A percentile compares a stretch with the other conserved stretches of the same genome.
Conservation (phyloP, 1,140 invertebrate species). For the Bemisia tabaci region DNA sequence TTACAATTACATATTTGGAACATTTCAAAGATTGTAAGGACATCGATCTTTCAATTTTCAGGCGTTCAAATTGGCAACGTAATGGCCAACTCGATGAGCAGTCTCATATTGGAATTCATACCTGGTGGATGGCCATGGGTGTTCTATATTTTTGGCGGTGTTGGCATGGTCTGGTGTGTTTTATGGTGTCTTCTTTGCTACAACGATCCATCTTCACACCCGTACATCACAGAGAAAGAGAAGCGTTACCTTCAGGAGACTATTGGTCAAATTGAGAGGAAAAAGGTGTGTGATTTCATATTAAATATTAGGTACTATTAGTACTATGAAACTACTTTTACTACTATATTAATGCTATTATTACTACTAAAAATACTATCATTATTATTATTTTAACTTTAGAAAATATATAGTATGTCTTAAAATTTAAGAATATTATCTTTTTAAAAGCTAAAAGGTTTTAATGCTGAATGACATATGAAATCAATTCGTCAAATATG, state of each 20-base stretch:
- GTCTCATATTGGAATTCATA: conserved; percentile 46
- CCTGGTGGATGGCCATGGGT: conserved; percentile 54
- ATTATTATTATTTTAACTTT: too few species aligned
- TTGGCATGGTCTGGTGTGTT: conserved; percentile 57
- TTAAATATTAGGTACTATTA: too few species aligned
- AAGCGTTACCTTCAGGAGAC: conserved; percentile 47
- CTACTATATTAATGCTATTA: too few species aligned
- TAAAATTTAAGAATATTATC: too few species aligned
- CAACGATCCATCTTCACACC: conserved; percentile 64
- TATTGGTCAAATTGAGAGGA: conserved; percentile 20
- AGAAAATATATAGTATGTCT: too few species aligned
- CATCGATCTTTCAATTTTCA: conserved; percentile 12
- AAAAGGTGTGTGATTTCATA: conserved; percentile 21
- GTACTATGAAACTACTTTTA: too few species aligned
- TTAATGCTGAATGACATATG: too few species aligned
- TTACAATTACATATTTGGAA: too few species aligned
- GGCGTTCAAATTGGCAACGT: conserved; percentile 47
- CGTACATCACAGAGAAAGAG: conserved; percentile 67
- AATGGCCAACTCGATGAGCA: conserved; percentile 53
- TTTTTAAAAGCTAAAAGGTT: too few species aligned
- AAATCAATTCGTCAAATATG: too few species aligned
- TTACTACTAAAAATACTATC: too few species aligned
- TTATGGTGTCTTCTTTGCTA: conserved; percentile 57
- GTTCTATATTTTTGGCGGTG: conserved; percentile 68
- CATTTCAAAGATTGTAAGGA: too few species aligned